Base-by-base conservation (phyloP, 1,140 invertebrate genomes). In the Hypsibius dujardini region DNA sequence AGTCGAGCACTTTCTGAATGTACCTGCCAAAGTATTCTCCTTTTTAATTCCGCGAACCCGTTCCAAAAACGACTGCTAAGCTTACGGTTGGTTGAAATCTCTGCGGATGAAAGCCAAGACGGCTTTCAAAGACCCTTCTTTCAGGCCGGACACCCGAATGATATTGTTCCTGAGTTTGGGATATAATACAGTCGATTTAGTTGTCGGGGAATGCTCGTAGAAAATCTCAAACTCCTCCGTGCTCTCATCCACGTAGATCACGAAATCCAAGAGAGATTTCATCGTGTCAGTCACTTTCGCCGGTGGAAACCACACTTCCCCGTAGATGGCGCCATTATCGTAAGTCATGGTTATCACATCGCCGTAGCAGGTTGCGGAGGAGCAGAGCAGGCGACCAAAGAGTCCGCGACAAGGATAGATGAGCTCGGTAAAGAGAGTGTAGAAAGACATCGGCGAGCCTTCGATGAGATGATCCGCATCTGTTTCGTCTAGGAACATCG, bases 341-440 rank as follows among this genome's bases (percentile, higher is more conserved):
- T 67, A 45, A 0, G 12, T 67, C 62, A 67, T 7, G 12, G 62
- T 67, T 42, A 67, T 7, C 3, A 67, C 45, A 12, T 67, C 62
- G 7, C 62, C 62, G 62, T 67, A 67, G 12, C 7, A 3, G 12
- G 62, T 15, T 42, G 62, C 42, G 62, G 7, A 42, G 45, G 62
- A 67, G 3, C 12, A 12, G 12, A 67, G 12, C 45, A 42, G 12
- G 12, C 7, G 7, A 3, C 42, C 62, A 42, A 67, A 42, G 12
- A 67, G 62, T 15, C 62, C 62, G 12, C 62, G 62, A 42, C 12
- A 67, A 45, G 62, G 62, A 42, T 67, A 45, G 12, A 67, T 45
- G 12, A 67, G 12, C 45, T 67, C 3, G 12, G 62, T 15, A 42
- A 15, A 67, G 12, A 67, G 50, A 7, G 50, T 12, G 7, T n/a